Conservation (phyloP, 2,797 vertebrate genomes). For the Anguilla megastoma region DNA sequence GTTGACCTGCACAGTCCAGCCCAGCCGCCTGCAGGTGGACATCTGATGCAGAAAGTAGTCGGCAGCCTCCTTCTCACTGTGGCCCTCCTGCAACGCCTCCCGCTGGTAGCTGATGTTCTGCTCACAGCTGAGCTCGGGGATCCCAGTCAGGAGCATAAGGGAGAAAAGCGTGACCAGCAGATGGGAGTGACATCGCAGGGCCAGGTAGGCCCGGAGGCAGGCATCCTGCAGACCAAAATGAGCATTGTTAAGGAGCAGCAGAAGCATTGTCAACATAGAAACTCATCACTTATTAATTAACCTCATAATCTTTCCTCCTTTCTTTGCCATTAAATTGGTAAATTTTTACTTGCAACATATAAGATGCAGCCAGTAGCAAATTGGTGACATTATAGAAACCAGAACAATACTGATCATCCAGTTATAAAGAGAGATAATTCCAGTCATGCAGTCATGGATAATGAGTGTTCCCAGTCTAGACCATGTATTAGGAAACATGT, state of each 20-base stretch:
- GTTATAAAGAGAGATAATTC: not conserved
- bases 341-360: not conserved
- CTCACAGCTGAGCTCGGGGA: conserved; percentile 71
- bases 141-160: conserved; percentile 77
- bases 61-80: conserved; percentile 60
- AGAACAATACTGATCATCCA: not conserved
- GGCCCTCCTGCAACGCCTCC: conserved; percentile 69
- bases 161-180: conserved; percentile 76
- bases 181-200: conserved; percentile 69
- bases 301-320: not conserved
- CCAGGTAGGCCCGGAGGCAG: conserved; percentile 72
- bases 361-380: not conserved
- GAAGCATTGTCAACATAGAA: not conserved
- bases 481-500: not conserved
- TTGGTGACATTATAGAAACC: not conserved
- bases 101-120: conserved; percentile 75
- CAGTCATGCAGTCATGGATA: not conserved
- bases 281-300: not conserved
- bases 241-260: not conserved
- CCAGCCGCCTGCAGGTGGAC: conserved; percentile 60
- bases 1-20: conserved; percentile 77
- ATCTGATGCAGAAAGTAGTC: conserved; percentile 74
- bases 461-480: not conserved
- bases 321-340: not conserved
- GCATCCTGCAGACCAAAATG: conserved; percentile 61